phyloP scores from a whole-genome alignment of 2,797 vertebrate genomes.

The Heliangelus exortis region DNA sequence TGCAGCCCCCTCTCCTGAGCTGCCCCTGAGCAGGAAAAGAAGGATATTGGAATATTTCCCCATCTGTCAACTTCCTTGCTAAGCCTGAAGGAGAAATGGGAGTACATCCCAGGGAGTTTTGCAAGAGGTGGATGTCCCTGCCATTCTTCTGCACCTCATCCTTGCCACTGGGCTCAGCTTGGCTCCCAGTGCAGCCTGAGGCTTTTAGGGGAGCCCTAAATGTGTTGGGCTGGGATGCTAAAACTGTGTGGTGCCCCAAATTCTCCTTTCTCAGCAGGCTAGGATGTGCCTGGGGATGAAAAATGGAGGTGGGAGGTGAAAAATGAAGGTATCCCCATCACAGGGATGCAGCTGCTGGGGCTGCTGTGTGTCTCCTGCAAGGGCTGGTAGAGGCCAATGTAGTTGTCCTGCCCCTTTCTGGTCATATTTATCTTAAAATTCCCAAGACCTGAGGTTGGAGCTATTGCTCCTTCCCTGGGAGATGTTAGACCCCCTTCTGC shows the following conservation, averaged over 20 bases:
- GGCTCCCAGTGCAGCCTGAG: not conserved
- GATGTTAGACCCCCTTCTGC: not conserved
- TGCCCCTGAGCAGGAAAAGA: too few species aligned
- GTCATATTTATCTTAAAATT: not conserved
- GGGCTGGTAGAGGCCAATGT: not conserved
- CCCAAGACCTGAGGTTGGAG: not conserved
- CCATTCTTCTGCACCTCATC: not conserved
- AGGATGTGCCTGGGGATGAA: not conserved
- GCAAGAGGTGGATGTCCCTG: not conserved
- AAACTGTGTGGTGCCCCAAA: not conserved
- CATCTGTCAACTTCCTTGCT: not conserved
- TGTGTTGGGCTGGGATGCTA: fast-evolving
- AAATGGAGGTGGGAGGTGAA: not conserved
- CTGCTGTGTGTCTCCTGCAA: not conserved
- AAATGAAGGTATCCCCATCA: fast-evolving
- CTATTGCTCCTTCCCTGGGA: not conserved
- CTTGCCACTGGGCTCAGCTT: fast-evolving
- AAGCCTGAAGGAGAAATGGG: not conserved
- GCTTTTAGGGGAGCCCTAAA: not conserved
- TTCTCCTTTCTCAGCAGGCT: not conserved
- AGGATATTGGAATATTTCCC: not conserved
- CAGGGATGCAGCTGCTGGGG: not conserved
- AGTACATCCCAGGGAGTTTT: fast-evolving
- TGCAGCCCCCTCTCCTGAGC: not conserved
- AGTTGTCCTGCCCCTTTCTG: not conserved